These are phyloP conservation scores for Ecliptopera silaceata DNA, from an alignment of 2,888 invertebrate genomes.

Conservation along the genomic window DNA sequence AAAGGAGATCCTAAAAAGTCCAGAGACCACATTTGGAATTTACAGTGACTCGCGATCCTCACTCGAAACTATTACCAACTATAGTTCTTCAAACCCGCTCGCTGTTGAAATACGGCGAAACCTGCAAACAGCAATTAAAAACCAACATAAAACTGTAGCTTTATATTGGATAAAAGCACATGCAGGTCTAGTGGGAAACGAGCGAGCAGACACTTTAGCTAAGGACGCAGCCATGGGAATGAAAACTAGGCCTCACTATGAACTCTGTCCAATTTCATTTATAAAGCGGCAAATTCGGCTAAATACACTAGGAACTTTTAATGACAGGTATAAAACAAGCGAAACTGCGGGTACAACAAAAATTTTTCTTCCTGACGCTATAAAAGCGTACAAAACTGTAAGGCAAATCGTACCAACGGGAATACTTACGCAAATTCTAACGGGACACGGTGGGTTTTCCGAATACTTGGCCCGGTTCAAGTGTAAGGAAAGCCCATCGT, in stretches of 20 bases:
- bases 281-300: slow-evolving; percentile 16
- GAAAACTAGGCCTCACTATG: slow-evolving; percentile 8
- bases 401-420: not conserved
- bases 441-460: not conserved
- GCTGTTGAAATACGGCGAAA: slow-evolving; percentile 1
- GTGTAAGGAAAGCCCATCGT: slow-evolving; percentile 9
- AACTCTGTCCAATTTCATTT: slow-evolving; percentile 12
- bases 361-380: slow-evolving; percentile 11
- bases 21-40: not conserved
- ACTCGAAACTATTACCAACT: not conserved
- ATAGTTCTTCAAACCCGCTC: slow-evolving; percentile 6
- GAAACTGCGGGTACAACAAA: slow-evolving; percentile 1
- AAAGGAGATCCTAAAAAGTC: not conserved
- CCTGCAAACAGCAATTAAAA: not conserved
- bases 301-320: not conserved
- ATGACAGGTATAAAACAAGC: not conserved
- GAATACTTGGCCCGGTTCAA: slow-evolving; percentile 5
- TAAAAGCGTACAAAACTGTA: not conserved
- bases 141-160: not conserved
- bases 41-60: slow-evolving; percentile 18
- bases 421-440: not conserved
- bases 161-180: slow-evolving; percentile 20
- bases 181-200: slow-evolving; percentile 14
- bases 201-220: slow-evolving; percentile 14
- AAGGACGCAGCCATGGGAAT: slow-evolving; percentile 9